Percentiles rank a stretch among this genome's conserved stretches.
Conservation (phyloP, 2,113 vertebrate genomes). For the Albula glossodonta region DNA sequence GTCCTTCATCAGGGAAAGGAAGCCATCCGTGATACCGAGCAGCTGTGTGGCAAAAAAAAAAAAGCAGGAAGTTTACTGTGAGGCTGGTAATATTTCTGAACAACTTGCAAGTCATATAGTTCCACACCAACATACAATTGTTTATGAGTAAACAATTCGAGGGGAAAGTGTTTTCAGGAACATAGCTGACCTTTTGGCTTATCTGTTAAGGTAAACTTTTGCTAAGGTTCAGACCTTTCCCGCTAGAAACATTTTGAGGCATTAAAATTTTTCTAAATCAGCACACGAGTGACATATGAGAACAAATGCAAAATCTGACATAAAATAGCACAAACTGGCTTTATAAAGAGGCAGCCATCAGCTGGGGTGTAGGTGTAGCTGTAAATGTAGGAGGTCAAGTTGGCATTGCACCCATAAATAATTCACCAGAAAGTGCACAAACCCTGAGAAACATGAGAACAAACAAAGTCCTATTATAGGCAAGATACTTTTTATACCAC, state of each 20-base stretch:
- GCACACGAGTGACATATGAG: neutral
- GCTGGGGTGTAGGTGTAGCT: neutral
- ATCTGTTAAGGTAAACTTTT: no score
- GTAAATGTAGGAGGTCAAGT: neutral
- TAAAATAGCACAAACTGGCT: neutral
- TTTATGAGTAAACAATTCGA: no score
- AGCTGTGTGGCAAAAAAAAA: slow-evolving; percentile 64
- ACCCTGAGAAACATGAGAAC: neutral
- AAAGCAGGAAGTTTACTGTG: neutral
- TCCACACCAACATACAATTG: no score
- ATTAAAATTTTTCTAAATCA: neutral
- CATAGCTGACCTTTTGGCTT: no score
- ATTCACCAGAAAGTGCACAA: neutral
- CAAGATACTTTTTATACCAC: neutral
- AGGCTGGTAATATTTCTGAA: no score
- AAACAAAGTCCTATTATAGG: neutral
- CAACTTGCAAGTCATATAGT: no score
- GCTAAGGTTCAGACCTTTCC: no score
- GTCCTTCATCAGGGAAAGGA: slow-evolving; percentile 83
- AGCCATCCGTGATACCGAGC: slow-evolving; percentile 77
- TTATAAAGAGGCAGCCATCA: neutral
- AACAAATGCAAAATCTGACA: no score
- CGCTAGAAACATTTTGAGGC: no score
- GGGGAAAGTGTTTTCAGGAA: no score
- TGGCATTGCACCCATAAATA: neutral